phyloP scores from a whole-genome alignment of 2,888 invertebrate species.

The Mongoloraphidia duomilia region DNA sequence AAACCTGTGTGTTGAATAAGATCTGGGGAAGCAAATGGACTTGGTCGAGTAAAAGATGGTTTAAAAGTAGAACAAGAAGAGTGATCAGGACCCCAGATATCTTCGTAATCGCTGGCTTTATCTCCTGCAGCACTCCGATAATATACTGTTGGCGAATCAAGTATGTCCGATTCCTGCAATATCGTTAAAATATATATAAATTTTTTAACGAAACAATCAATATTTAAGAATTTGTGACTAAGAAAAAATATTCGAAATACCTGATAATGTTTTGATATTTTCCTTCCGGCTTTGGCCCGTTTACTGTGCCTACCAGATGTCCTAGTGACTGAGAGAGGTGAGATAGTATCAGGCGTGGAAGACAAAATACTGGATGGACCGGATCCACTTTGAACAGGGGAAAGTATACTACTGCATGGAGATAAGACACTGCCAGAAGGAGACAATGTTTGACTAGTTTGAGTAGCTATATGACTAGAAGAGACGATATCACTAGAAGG shows the following conservation, averaged over 20 bases:
- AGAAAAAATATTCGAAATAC: slow-evolving; percentile 24
- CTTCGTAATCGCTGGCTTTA: slow-evolving; percentile 90
- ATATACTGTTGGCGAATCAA: slow-evolving; percentile 69
- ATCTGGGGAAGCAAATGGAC: slow-evolving; percentile 25
- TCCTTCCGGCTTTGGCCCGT: slow-evolving; percentile 40
- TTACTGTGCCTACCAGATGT: slow-evolving; percentile 41
- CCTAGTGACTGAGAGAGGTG: slow-evolving; percentile 34
- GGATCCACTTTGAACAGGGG: slow-evolving; percentile 31
- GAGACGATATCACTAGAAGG: slow-evolving; percentile 29
- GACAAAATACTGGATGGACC: slow-evolving; percentile 31
- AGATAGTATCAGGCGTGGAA: slow-evolving; percentile 29
- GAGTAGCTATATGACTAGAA: slow-evolving; percentile 34
- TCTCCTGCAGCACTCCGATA: slow-evolving; percentile 79
- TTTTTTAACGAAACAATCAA: slow-evolving; percentile 7
- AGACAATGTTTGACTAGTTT: slow-evolving; percentile 35
- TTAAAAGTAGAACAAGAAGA: slow-evolving; percentile 12
- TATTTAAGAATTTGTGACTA: not conserved
- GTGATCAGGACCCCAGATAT: slow-evolving; percentile 51
- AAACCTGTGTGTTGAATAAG: slow-evolving; percentile 23
- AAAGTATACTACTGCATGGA: slow-evolving; percentile 38
- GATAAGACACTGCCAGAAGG: slow-evolving; percentile 38
- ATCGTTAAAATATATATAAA: slow-evolving; percentile 29
- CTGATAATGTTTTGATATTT: slow-evolving; percentile 59
- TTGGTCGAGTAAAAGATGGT: slow-evolving; percentile 8
- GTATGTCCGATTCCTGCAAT: slow-evolving; percentile 62